Evolutionary conservation across 1,140 invertebrate genomes (phyloP).

Genomic region (Bradysia coprophila): DNA sequence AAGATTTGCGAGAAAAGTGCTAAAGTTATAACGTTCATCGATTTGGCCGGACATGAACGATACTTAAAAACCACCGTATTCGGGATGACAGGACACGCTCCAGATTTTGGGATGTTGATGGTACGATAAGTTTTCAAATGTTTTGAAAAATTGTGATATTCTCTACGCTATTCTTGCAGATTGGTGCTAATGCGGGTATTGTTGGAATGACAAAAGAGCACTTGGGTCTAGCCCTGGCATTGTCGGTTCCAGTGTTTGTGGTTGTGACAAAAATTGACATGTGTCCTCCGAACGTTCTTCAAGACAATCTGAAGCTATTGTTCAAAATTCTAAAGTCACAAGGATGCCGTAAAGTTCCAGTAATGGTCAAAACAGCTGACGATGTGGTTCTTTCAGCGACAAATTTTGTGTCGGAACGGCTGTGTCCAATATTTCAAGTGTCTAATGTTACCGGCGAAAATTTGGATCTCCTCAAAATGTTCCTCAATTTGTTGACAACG

Average conservation of each 20-base stretch:
- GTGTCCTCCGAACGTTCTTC: constrained; percentile 92
- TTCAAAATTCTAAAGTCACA: constrained; percentile 91
- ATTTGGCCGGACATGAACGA: constrained; percentile 95
- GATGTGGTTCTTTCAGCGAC: constrained; percentile 96
- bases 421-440: constrained; percentile 98
- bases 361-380: constrained; percentile 85
- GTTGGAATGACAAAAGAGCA: constrained; percentile 99
- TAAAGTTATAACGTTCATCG: constrained; percentile 98
- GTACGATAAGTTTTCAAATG: constrained; percentile 28
- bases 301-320: constrained; percentile 86
- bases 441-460: constrained; percentile 98
- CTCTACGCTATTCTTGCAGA: constrained; percentile 26
- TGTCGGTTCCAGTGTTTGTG: constrained; percentile 98
- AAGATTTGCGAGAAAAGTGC: constrained; percentile 96
- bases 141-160: background rate
- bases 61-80: constrained; percentile 99
- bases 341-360: constrained; percentile 93
- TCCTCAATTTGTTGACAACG: constrained; percentile 90
- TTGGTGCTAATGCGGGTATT: constrained; percentile 96
- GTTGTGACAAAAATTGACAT: constrained; percentile 99
- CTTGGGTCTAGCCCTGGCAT: constrained; percentile 82
- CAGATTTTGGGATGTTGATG: constrained; percentile 99
- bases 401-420: constrained; percentile 96
- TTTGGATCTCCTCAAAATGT: constrained; percentile 86
- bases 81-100: constrained; percentile 98